Conservation (phyloP, 1,140 invertebrate species). For the Lepidostoma basale region DNA sequence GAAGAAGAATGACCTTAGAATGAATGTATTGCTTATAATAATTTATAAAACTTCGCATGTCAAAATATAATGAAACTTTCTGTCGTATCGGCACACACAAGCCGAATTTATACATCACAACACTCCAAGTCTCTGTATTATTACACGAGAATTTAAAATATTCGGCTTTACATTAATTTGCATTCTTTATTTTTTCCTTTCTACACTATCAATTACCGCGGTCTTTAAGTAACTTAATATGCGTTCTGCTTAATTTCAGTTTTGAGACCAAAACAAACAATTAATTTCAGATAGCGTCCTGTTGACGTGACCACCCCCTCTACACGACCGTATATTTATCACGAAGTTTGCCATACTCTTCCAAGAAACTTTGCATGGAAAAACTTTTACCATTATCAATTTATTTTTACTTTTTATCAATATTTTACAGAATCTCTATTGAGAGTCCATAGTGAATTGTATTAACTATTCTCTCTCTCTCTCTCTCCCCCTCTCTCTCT, state of each 20-base stretch:
- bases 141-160: slow-evolving; percentile 3
- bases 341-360: too few relatives aligned
- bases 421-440: too few relatives aligned
- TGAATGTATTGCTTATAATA: background rate
- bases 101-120: background rate
- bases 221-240: slow-evolving; percentile 14
- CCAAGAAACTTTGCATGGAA: too few relatives aligned
- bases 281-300: slow-evolving; percentile 28
- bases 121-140: background rate
- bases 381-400: too few relatives aligned
- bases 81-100: background rate
- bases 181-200: slow-evolving; percentile 4
- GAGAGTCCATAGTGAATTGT: too few relatives aligned
- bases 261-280: slow-evolving; percentile 35
- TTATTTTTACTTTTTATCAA: too few relatives aligned
- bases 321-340: slow-evolving; percentile 35
- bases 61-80: slow-evolving; percentile 7
- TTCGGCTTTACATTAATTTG: slow-evolving; percentile 15
- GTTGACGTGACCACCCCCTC: slow-evolving; percentile 30
- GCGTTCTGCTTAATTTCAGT: slow-evolving; percentile 32
- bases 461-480: too few relatives aligned
- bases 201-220: slow-evolving; percentile 1
- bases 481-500: too few relatives aligned
- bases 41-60: slow-evolving; percentile 10
- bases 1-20: background rate